A percentile compares a stretch with the other conserved stretches of the same genome.
Evolutionary conservation across 1,140 invertebrate genomes (phyloP).

Genomic region (Bombus confusus): DNA sequence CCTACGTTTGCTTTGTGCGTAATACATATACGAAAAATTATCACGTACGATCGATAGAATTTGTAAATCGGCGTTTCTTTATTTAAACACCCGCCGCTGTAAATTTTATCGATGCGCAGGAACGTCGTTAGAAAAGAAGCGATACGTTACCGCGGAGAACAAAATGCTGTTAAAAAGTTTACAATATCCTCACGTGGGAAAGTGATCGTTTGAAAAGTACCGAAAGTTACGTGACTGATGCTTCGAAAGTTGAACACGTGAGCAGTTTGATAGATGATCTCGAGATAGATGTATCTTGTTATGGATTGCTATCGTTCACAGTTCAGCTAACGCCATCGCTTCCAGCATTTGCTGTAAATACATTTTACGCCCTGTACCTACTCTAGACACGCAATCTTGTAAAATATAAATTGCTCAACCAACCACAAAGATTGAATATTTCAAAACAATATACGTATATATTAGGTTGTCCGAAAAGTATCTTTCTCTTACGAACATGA

Average conservation of each 20-base stretch:
- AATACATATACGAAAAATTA: too few relatives aligned
- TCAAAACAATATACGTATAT: neutral
- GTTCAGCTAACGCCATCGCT: neutral
- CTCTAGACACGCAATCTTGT: neutral
- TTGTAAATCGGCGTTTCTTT: neutral
- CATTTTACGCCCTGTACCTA: neutral
- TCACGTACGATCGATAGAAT: neutral
- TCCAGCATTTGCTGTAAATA: neutral
- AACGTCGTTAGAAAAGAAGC: neutral
- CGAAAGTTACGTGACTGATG: neutral
- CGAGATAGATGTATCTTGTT: neutral
- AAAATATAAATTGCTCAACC: neutral
- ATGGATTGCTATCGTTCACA: neutral
- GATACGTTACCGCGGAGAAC: neutral
- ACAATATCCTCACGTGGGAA: accelerated
- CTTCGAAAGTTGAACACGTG: neutral
- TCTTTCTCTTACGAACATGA: too few relatives aligned
- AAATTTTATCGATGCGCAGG: neutral
- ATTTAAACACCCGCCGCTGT: neutral
- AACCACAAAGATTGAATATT: neutral
- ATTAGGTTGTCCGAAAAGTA: too few relatives aligned
- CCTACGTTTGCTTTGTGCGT: too few relatives aligned
- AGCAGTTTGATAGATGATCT: neutral
- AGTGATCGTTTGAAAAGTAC: neutral
- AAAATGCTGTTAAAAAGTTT: neutral